Base-by-base conservation (phyloP, 2,888 invertebrate genomes). In the Caenorhabditis sp. region DNA sequence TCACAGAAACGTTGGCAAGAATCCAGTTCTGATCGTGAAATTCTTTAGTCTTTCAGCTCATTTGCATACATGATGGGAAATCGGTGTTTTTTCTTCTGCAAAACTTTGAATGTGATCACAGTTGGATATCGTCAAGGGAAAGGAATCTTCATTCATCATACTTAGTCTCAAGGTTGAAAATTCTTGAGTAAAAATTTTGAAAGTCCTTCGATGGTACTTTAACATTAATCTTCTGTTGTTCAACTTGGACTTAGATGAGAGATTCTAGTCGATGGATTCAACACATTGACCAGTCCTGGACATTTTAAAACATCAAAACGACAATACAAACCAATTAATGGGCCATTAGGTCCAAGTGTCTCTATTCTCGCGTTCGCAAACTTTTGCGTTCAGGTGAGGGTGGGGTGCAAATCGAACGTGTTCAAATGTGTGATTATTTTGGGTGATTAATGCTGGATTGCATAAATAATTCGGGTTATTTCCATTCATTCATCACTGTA, bases 291-390 rank as follows among this genome's bases (percentile, higher is more conserved):
- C 49, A 26, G 66, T 49, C 51, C 56, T 76, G 10, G 12, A 2
- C 31, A 35, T 59, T 68, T 68, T 76, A 47, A 66, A 41, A 10
- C 31, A 59, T 56, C n/a, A 22, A 64, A 66, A 47, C 56, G 35
- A 47, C 64, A 72, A 70, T 56, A 47, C 63, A 70, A 70, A 70
- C 69, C 77, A 79, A 79, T 79, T 79, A 79, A 79, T 79, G 79
- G 79, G 70, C 79, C 79, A 79, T 79, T 79, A 79, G 56, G 79
- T 70, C 70, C 56, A 47, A 68, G n/a, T n/a, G 51, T 49, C 44
- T 51, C 68, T 26, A 70, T 26, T 63, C 31, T 54, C 61, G n/a
- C 26, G 14, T 47, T 47, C 41, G 41, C 31, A 41, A 47, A 72
- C 68, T 68, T 54, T n/a, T 6, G 47, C 47, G 47, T 47, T 47